Conservation (phyloP, 2,113 vertebrate genomes). For the Gadus chalcogrammus region DNA sequence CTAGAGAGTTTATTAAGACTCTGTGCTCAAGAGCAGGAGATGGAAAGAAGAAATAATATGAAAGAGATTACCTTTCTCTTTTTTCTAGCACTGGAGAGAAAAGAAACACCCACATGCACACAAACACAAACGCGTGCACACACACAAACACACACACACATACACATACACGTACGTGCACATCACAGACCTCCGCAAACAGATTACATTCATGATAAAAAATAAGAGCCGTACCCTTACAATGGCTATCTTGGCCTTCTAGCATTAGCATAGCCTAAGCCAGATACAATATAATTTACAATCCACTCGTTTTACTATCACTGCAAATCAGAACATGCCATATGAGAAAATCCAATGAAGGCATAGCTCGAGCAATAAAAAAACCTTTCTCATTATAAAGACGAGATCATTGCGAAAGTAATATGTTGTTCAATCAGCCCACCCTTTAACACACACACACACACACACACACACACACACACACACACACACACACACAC, state of each 20-base stretch:
- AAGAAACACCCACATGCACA: conserved; percentile 1
- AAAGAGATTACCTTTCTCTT: conserved; percentile 19
- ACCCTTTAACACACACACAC: too few relatives aligned
- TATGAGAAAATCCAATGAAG: neutral
- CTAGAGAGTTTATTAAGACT: neutral
- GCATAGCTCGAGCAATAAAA: neutral
- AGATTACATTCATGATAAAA: neutral
- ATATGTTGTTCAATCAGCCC: too few relatives aligned
- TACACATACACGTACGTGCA: neutral
- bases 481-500: neutral
- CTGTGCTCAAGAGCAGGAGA: conserved; percentile 1
- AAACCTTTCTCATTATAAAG: conserved; percentile 1
- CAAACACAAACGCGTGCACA: neutral
- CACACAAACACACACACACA: neutral
- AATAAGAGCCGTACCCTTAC: neutral
- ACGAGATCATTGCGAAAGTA: neutral
- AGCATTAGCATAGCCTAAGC: neutral
- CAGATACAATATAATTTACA: neutral
- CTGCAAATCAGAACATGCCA: neutral
- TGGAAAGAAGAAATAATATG: conserved; percentile 4
- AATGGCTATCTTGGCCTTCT: too few relatives aligned
- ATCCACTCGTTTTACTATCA: neutral
- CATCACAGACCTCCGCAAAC: neutral
- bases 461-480: neutral
- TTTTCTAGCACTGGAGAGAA: conserved; percentile 5